Evolutionary conservation across 1,140 invertebrate genomes (phyloP).

Genomic region (Eurytemora carolleeae): DNA sequence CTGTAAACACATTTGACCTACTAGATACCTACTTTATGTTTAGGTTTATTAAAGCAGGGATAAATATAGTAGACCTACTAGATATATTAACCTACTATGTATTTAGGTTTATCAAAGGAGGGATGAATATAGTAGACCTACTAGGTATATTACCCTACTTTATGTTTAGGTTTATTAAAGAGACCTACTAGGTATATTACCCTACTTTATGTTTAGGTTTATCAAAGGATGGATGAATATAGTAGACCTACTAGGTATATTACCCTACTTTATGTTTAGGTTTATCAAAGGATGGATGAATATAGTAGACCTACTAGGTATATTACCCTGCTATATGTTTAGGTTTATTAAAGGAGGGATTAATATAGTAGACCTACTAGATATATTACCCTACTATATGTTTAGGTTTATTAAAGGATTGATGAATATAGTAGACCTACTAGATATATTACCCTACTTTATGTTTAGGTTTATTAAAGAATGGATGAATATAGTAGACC

Average conservation of each 20-base stretch:
- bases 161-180: too few species aligned
- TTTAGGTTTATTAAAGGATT: slow-evolving; percentile 8
- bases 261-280: too few species aligned
- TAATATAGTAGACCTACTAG: neutral
- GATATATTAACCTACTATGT: neutral
- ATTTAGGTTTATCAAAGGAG: slow-evolving; percentile 9
- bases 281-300: too few species aligned
- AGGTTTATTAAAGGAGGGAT: slow-evolving; percentile 5
- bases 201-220: too few species aligned
- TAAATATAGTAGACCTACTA: neutral
- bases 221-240: too few species aligned
- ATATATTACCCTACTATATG: neutral
- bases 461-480: neutral
- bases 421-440: slow-evolving; percentile 9
- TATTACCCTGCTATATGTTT: too few species aligned
- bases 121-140: slow-evolving; percentile 7
- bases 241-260: too few species aligned
- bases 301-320: too few species aligned
- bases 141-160: slow-evolving; percentile 6
- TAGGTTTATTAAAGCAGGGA: neutral
- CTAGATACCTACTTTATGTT: too few species aligned
- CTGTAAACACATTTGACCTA: too few species aligned
- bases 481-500: too few species aligned
- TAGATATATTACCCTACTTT: slow-evolving; percentile 10
- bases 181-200: too few species aligned